Percentiles rank a stretch among this genome's conserved stretches.
Conservation (phyloP, 2,113 vertebrate genomes). For the Gymnarchus niloticus region DNA sequence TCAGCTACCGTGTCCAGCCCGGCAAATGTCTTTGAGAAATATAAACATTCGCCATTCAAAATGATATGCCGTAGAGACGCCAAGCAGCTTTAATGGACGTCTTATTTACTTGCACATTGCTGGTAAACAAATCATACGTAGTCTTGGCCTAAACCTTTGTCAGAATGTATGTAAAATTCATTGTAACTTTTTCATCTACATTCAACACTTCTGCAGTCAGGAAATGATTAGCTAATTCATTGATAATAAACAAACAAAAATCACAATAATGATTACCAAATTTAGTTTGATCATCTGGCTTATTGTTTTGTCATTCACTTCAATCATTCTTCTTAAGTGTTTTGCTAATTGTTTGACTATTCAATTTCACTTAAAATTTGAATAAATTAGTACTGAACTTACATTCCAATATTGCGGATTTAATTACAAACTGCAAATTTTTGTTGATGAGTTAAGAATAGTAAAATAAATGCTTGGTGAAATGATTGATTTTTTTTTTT, state of each 20-base stretch:
- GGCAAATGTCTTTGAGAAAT: background rate
- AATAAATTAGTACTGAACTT: conserved; percentile 2
- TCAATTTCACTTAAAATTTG: background rate
- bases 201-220: background rate
- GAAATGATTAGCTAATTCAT: background rate
- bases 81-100: background rate
- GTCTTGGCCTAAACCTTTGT: background rate
- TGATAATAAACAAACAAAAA: background rate
- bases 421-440: background rate
- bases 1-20: background rate
- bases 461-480: background rate
- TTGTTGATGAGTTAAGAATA: background rate
- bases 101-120: background rate
- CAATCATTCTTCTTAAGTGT: background rate
- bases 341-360: conserved; percentile 3
- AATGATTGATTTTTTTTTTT: background rate
- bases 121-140: background rate
- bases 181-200: background rate
- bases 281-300: background rate
- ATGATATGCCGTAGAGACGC: background rate
- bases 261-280: background rate
- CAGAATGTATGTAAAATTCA: background rate
- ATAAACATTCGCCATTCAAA: background rate
- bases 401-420: background rate
- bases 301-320: conserved; percentile 1